Evolutionary conservation across 2,888 invertebrate species (phyloP), one percentile per base, ranked within the genome.

Genomic region (Stramonita haemastoma): DNA sequence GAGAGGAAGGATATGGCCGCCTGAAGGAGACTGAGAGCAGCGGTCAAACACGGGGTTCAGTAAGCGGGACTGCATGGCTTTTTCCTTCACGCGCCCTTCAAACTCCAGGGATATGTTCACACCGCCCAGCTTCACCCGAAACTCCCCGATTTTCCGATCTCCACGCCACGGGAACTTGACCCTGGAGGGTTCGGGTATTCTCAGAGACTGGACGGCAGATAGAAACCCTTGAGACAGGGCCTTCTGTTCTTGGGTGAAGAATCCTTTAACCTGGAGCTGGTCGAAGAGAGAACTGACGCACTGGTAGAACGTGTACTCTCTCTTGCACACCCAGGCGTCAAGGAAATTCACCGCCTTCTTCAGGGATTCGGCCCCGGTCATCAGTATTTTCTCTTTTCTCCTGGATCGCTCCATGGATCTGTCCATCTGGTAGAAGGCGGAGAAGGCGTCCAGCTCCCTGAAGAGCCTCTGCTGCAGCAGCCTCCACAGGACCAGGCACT

Each of bases 391-490:
- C 8, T 46, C 46, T 8, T 46, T 46, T 8, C 46, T 46, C n/a
- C 77, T 26, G 5, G 5, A n/a, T 1, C 26, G 26, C 13, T n/a
- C 29, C 56, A 11, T n/a, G n/a, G 84, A 17, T 1, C 22, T 32
- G 46, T 22, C 46, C 26, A 89, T n/a, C 46, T 70, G 89, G 77
- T 89, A 77, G 73, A 84, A 89, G 19, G 73, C 89, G 0, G 89
- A 56, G 57, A 77, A 89, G 73, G 73, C 89, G 89, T 89, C 89
- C n/a, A 89, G 73, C 19, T 89, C 89, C 6, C 85, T n/a, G 57
- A 89, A 34, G 26, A 89, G 36, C 29, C 89, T 83, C 77, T 89
- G 89, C 56, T 26, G 22, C 8, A 89, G n/a, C 1, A 85, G 34
- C 73, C 66, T 29, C 6, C 89, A 73, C 13, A 89, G 66, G 32